Evolutionary conservation across 2,888 invertebrate genomes (phyloP), one percentile per base, ranked within the genome.

Genomic region (Ecliptopera silaceata): DNA sequence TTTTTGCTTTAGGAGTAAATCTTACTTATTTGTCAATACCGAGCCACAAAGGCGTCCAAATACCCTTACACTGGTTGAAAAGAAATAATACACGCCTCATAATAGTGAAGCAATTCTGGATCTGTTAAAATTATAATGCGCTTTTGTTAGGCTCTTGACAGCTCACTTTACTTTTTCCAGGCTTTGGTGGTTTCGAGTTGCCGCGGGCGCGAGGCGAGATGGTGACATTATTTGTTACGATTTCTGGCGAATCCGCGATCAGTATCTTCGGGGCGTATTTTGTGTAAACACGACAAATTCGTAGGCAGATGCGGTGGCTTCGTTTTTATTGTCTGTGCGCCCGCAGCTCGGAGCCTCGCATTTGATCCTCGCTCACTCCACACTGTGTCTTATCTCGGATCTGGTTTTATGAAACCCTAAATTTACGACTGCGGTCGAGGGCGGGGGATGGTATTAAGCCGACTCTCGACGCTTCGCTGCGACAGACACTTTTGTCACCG

Each of bases 371-470:
- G 74, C 82, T 85, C 82, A 82, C 86, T 87, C 85, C 82, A 82
- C 88, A 87, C 89, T 88, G 88, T 88, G 89, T 89, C 88, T 91
- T 91, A 91, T 91, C 91, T 91, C 82, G 75, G 79, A 91, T 91
- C 91, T 89, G 90, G 90, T 91, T 90, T 91, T 91, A 91, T 91
- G 90, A 91, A 91, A 90, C 91, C 91, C 91, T 90, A 90, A 91
- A 91, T 91, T 91, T 91, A 91, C 90, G 91, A 90, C 86, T 90
- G 88, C 75, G 86, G 87, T 78, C 73, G 86, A 81, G 89, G 88
- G 86, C 80, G 82, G 87, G 82, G 83, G 86, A 75, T 78, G 75
- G 81, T 82, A 84, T 77, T 87, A 86, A 89, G 88, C 87, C 84
- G 81, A 81, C 85, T 84, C 86, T 86, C 84, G 82, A 80, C 82